Base-by-base conservation (phyloP, 1,140 invertebrate genomes). In the Tenebrio molitor region DNA sequence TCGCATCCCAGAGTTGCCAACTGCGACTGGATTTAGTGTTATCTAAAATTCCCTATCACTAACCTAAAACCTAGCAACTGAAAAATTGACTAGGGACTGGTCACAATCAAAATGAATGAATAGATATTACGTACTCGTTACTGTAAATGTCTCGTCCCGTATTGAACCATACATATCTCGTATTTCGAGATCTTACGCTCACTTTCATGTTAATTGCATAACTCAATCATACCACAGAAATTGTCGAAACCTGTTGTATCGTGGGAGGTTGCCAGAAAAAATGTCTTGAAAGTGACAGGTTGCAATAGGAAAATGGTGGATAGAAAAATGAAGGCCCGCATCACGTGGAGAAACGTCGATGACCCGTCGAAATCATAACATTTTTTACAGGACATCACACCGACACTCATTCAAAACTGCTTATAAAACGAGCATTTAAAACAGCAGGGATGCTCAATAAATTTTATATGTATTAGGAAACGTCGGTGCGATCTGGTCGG, bases 391-490 rank as follows among this genome's bases (percentile, higher is more conserved):
- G 50, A 58, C 50, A 58, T 58, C 23, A 58, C 50, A 58, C 50
- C 50, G 50, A 7, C 50, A 58, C 15, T 58, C 50, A 58, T 58
- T 58, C 50, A 58, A 29, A 58, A 58, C 21, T 14, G 50, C 50
- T 25, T 29, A 58, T 58, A 58, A 58, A 58, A 58, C 50, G 29
- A 58, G 50, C 50, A 58, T 58, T 58, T 58, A 58, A 58, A 58
- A 25, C 50, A 58, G 50, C 50, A 58, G 50, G 50, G 50, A 58
- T 23, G 29, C 50, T 58, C 21, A 50, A 58, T 58, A 58, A 58
- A 58, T 58, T 58, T 58, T 58, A 58, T 58, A n/a, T n/a, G n/a
- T n/a, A 58, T 58, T 58, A 58, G 50, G 50, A 58, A 58, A 58
- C 50, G 50, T 15, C 15, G 16, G 3, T 17, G 42, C 42, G 50